These are phyloP conservation scores for Amphilophus citrinellus DNA, from an alignment of 2,113 vertebrate species.

Conservation along the genomic window DNA sequence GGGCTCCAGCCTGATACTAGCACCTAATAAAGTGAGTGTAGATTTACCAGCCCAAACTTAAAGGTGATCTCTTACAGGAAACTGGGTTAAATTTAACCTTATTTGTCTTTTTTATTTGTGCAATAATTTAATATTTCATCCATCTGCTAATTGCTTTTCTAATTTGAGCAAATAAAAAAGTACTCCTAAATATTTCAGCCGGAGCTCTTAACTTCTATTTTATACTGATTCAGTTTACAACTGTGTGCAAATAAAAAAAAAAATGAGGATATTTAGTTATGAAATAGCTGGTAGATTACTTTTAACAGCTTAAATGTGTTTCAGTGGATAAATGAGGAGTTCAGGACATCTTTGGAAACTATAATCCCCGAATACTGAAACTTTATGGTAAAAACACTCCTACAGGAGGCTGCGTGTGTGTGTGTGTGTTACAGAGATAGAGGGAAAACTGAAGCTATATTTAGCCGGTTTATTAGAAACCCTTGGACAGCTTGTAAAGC, in stretches of 20 bases:
- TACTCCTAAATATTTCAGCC: neutral
- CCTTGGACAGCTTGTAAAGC: slow-evolving; percentile 19
- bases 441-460: neutral
- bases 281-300: neutral
- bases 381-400: neutral
- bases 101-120: neutral
- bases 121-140: too few relatives aligned
- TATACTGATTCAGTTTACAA: neutral
- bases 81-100: neutral
- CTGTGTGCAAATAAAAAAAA: neutral
- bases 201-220: neutral
- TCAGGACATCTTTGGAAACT: neutral
- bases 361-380: neutral
- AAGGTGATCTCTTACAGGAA: too few relatives aligned
- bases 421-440: neutral
- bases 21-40: neutral
- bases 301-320: neutral
- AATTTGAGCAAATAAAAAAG: neutral
- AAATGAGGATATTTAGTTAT: neutral
- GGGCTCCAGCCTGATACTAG: fast-evolving
- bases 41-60: neutral
- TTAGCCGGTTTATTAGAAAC: neutral
- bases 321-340: neutral
- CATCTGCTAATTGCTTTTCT: too few relatives aligned
- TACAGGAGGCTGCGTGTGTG: neutral